Evolutionary conservation across 2,797 vertebrate species (phyloP), one percentile per base, ranked within the genome.

Genomic region (Oreochromis mossambicus): DNA sequence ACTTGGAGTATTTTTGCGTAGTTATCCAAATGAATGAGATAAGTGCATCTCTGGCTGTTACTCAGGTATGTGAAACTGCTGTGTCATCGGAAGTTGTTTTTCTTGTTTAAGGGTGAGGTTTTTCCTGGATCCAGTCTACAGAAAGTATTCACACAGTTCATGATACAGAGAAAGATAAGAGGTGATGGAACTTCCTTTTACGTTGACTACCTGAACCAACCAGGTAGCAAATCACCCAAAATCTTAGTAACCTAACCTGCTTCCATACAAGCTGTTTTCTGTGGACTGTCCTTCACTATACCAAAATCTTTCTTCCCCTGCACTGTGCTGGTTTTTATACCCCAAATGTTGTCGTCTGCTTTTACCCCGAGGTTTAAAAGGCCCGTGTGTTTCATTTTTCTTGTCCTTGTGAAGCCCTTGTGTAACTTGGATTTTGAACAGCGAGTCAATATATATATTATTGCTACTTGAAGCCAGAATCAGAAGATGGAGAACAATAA

Each of bases 131-230:
- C 7, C 21, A 79, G 43, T 24, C 52, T n/a, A 8, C 77, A 83
- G 8, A 61, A n/a, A 82, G 29, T 3, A 4, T 15, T 2, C 7
- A 77, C 21, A 21, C 9, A 34, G 17, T 15, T 34, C 56, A 34
- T 19, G 29, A 34, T 34, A 61, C 56, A 61, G 56, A 34, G 29
- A 34, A 58, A 58, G 19, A 48, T 43, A 56, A 34, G 56, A 79
- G 56, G 0, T 14, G 12, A 0, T 50, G 24, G 24, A 36, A 0
- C 8, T 21, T 19, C 19, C 32, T 0, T 34, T 66, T 17, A 13
- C 3, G 5, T 5, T 70, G 36, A 51, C 15, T 41, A 5, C 21
- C 32, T 70, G 21, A 26, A 80, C 8, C 32, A 51, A 7, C n/a
- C 7, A 50, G 29, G 13, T 50, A 50, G 1, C 1, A 32, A 34